Base-by-base conservation (phyloP, 2,888 invertebrate genomes). In the Cepaea hortensis region DNA sequence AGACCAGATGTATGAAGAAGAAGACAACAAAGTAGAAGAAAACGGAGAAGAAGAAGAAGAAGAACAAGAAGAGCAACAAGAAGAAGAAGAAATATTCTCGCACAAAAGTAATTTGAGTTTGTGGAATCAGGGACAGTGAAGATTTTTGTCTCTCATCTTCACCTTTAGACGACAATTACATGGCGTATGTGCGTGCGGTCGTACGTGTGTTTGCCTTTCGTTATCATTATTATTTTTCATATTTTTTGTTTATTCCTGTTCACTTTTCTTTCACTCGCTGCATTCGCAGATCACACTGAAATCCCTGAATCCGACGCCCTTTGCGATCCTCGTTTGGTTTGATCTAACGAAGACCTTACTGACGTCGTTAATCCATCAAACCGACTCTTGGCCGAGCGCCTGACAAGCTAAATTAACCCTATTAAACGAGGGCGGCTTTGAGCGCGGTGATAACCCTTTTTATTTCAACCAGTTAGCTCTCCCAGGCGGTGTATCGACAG, bases 391-490 rank as follows among this genome's bases (percentile, higher is more conserved):
- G 23, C 23, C 72, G 72, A 70, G 82, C 77, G 13, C 46, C 48
- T 82, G 72, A 82, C 72, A 55, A 73, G 72, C 15, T 15, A 84
- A 84, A 76, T 84, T 84, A 84, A 76, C 76, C 76, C 62, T 23
- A 76, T 84, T 76, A 84, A 84, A 62, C 62, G 18, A 65, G 15
- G 48, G 5, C 50, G 62, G 84, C 35, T 62, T 65, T 76, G 23
- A 9, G 62, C 13, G 18, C 9, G 7, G 20, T 81, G 70, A 81
- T 81, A 68, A 50, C 68, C 61, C 7, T 70, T 81, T 68, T 81
- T 68, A 48, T 35, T 81, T 1, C 62, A 62, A 3, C 15, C 35
- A 61, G 35, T 15, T 2, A 46, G 62, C 23, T 79, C 35, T 61
- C 18, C 5, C 77, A 6, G 55, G 23, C 77, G 46, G 61, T 11